phyloP scores from a whole-genome alignment of 30 jellyfish, hydroid and myxozoan genomes.

The Catostylus mosaicus region DNA sequence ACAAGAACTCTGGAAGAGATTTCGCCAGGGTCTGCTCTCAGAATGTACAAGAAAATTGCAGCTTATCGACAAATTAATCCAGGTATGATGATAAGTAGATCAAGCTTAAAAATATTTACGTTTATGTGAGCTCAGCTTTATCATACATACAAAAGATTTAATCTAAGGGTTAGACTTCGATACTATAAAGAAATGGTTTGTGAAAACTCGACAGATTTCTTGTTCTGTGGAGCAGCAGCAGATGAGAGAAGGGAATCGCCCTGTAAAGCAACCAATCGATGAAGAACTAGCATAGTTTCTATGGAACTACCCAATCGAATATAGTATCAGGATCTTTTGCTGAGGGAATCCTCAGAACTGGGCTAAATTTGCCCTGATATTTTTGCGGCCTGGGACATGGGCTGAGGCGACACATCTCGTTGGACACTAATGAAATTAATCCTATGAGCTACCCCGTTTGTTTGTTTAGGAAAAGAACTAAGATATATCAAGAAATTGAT shows the following conservation, averaged over 20 bases:
- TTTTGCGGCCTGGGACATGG: neutral
- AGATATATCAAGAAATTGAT: neutral
- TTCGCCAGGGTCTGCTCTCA: neutral
- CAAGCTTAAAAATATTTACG: neutral
- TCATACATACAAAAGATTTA: neutral
- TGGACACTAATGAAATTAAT: neutral
- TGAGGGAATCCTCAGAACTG: neutral
- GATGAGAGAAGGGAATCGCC: no score
- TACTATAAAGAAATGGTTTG: neutral
- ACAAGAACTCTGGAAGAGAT: neutral
- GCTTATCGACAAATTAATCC: neutral
- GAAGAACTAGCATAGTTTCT: no score
- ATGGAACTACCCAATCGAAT: no score
- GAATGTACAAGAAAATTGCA: neutral
- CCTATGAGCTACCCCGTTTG: neutral
- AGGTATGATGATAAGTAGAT: neutral
- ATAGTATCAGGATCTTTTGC: neutral
- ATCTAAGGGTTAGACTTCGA: neutral
- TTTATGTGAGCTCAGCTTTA: no score
- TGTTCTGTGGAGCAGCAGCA: no score
- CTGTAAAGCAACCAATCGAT: no score
- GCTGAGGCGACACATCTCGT: neutral
- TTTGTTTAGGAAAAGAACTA: no score
- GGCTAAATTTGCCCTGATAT: no score
- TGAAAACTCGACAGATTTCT: neutral